These are phyloP conservation scores for Oryzias celebensis DNA, from an alignment of 2,113 vertebrate species.

Conservation along the genomic window DNA sequence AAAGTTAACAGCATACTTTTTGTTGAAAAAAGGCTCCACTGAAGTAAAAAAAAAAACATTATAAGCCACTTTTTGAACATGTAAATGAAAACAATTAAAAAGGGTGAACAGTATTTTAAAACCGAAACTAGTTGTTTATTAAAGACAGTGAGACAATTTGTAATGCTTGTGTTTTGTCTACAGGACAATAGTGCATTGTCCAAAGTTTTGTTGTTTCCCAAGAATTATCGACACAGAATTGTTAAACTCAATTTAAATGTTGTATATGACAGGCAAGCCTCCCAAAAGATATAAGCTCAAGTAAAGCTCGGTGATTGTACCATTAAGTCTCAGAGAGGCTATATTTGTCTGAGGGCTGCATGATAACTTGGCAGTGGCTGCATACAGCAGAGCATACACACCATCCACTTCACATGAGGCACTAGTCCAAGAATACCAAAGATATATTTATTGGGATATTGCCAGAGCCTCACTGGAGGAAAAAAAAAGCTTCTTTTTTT, in stretches of 20 bases:
- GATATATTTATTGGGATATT: slow-evolving; percentile 17
- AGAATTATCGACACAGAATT: too few relatives aligned
- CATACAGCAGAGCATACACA: slow-evolving; percentile 23
- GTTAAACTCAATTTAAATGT: background rate
- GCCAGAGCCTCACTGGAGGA: slow-evolving; percentile 12
- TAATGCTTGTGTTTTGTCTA: background rate
- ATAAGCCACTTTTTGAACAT: too few relatives aligned
- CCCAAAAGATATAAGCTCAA: slow-evolving; percentile 12
- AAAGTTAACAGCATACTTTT: too few relatives aligned
- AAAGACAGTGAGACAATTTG: too few relatives aligned
- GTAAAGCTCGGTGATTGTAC: slow-evolving; percentile 4
- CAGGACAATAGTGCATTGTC: background rate
- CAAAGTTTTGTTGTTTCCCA: background rate
- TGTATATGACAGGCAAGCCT: slow-evolving; percentile 2
- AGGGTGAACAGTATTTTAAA: too few relatives aligned
- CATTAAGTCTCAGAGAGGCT: slow-evolving; percentile 10
- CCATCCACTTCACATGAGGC: slow-evolving; percentile 38
- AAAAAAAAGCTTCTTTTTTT: background rate
- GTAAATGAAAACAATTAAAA: too few relatives aligned
- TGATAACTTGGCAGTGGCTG: slow-evolving; percentile 37
- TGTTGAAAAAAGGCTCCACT: too few relatives aligned
- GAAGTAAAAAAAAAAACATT: too few relatives aligned
- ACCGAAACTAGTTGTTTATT: too few relatives aligned
- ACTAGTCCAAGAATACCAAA: slow-evolving; percentile 38
- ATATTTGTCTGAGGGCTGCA: slow-evolving; percentile 40